phyloP scores from a whole-genome alignment of 1,140 invertebrate genomes.

The Brachionus sp. region DNA sequence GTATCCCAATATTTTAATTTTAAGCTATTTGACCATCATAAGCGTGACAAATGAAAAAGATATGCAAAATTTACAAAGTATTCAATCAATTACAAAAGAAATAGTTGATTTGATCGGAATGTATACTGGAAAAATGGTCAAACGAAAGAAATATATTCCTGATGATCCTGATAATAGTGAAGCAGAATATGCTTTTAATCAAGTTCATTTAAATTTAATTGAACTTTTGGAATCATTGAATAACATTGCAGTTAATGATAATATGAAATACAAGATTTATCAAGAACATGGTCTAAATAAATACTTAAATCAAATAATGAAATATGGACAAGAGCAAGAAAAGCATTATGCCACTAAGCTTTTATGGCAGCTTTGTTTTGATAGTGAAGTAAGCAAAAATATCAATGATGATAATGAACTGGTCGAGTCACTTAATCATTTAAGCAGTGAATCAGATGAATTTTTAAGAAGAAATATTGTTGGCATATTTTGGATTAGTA shows the following conservation, averaged over 20 bases:
- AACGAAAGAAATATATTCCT: neutral
- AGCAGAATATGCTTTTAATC: neutral
- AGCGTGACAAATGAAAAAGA: slow-evolving; percentile 10
- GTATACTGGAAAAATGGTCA: neutral
- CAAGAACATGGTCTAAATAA: neutral
- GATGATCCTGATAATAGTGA: neutral
- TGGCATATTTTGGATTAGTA: neutral
- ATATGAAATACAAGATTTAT: slow-evolving; percentile 28
- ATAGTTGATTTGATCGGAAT: neutral
- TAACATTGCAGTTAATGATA: slow-evolving; percentile 21
- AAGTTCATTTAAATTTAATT: neutral
- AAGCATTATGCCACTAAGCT: neutral
- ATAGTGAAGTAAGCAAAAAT: neutral
- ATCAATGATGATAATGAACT: neutral
- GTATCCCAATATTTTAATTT: neutral
- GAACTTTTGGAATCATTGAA: slow-evolving; percentile 1
- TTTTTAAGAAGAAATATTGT: neutral
- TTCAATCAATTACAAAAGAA: neutral
- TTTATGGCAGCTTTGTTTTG: slow-evolving; percentile 28
- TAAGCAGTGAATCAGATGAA: neutral
- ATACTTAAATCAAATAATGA: neutral
- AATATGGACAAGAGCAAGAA: neutral
- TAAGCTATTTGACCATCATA: neutral
- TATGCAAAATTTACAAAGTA: neutral
- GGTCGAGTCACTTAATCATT: neutral